Base-by-base conservation (phyloP, 2,113 vertebrate genomes). In the Apodemus speciosus region DNA sequence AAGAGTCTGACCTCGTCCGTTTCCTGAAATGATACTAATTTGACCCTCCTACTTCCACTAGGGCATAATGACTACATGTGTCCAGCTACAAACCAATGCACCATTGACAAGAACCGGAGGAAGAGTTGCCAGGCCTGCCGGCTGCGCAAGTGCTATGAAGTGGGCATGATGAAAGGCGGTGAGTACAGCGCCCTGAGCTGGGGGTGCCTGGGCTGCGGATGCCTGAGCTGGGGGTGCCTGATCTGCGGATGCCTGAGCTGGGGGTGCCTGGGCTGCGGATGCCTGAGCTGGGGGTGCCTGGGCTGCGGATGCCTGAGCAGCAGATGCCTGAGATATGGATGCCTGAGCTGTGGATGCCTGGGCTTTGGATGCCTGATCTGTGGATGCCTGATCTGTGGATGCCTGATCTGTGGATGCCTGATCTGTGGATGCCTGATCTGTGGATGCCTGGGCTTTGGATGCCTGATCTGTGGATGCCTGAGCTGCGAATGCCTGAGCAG, bases 1-100 rank as follows among this genome's bases (percentile, higher is more conserved):
- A n/a, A 9, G 53, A 51, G 58, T 38, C 38, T 46, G n/a, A 83
- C 58, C 1, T 35, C 35, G 38, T 49, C 2, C 0, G 2, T 75
- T 79, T 88, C 81, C 69, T 69, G 76, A 40, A 91, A 62, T 69
- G 27, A 83, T 62, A 75, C 32, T 92, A 93, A 97, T 71, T 90
- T 88, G 94, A 90, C 51, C 40, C 46, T 96, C 68, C 94, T 97
- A 62, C 81, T 95, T 97, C 97, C 98, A 73, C 30, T 96, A 99
- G 99, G 99, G 97, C 99, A 99, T 98, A 99, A 99, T 98, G 99
- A 99, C 98, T 99, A 99, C 97, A 99, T 99, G 99, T 99, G 99
- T 98, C 99, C 99, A 10, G 99, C 99, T 21, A 99, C 99, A 91
- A 99, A 99, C 98, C 99, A 99, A 97, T 99, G 99, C 96, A 99